Percentiles rank a stretch among this genome's conserved stretches.
These are phyloP conservation scores for Drosophila parthenogenetica DNA, from an alignment of 2,888 invertebrate genomes.

Conservation along the genomic window DNA sequence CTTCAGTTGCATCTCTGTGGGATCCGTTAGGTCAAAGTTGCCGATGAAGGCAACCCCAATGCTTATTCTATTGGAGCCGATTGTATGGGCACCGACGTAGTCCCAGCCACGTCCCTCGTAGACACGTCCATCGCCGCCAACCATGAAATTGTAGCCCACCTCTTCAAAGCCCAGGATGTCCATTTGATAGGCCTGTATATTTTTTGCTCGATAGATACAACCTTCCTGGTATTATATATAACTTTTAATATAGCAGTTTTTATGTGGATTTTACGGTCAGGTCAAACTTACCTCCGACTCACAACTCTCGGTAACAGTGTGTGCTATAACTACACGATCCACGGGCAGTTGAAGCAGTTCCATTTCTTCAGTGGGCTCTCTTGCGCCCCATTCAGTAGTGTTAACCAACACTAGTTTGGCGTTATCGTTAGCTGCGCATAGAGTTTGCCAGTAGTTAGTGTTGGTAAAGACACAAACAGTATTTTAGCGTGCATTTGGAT, in stretches of 20 bases:
- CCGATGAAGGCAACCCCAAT: constrained; percentile 91
- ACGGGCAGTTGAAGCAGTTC: constrained; percentile 86
- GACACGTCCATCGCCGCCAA: constrained; percentile 91
- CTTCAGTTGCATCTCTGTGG: constrained; percentile 86
- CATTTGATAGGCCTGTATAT: constrained; percentile 88
- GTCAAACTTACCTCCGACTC: constrained; percentile 85
- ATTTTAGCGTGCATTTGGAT: constrained; percentile 38
- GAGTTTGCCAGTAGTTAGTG: constrained; percentile 47
- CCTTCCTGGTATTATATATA: constrained; percentile 84
- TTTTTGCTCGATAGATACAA: constrained; percentile 86
- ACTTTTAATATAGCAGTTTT: background rate
- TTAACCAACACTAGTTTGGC: constrained; percentile 86
- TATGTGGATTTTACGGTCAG: constrained; percentile 5
- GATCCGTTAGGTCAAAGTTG: constrained; percentile 87
- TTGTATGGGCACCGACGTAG: constrained; percentile 89
- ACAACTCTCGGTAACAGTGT: constrained; percentile 89
- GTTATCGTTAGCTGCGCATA: constrained; percentile 41
- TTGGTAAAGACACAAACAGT: constrained; percentile 10
- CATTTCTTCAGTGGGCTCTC: constrained; percentile 83
- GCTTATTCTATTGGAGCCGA: constrained; percentile 88
- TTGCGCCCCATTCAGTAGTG: constrained; percentile 89
- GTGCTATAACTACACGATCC: constrained; percentile 87
- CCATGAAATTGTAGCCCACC: constrained; percentile 91
- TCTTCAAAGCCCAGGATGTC: constrained; percentile 88
- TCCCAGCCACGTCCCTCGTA: constrained; percentile 92